Conservation (phyloP, 2,113 vertebrate species). For the Sapajus apella region DNA sequence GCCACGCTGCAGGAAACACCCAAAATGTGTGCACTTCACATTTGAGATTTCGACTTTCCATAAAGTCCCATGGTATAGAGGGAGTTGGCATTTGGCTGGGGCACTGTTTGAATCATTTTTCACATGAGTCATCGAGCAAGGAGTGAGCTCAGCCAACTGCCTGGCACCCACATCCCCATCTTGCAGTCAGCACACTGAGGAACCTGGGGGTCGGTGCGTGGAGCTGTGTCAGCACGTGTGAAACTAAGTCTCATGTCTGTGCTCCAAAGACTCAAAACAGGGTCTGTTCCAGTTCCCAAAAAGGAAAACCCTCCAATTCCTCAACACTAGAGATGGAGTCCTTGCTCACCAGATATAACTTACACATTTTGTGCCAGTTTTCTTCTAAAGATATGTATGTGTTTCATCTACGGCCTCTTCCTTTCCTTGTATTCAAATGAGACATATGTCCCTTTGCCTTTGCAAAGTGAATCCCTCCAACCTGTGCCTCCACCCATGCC, state of each 20-base stretch:
- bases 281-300: constrained; percentile 1
- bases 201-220: fast-evolving
- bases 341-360: constrained; percentile 42
- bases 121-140: neutral
- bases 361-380: neutral
- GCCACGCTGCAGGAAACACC: neutral
- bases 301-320: neutral
- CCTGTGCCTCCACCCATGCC: neutral
- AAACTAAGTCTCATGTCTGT: neutral
- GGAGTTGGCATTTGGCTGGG: neutral
- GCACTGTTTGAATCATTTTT: neutral
- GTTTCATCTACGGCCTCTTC: constrained; percentile 2
- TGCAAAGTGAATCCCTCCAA: constrained; percentile 51
- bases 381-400: constrained; percentile 10
- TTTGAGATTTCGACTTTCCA: neutral
- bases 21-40: neutral
- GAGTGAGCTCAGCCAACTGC: neutral
- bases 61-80: neutral
- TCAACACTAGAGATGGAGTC: neutral
- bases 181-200: fast-evolving
- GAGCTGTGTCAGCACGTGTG: neutral
- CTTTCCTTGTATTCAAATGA: constrained; percentile 62
- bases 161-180: too few relatives aligned
- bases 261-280: neutral
- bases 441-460: constrained; percentile 65